Percentiles rank a stretch among this genome's conserved stretches.
phyloP scores from a whole-genome alignment of 1,140 invertebrate genomes.

The Bombus ignitus region DNA sequence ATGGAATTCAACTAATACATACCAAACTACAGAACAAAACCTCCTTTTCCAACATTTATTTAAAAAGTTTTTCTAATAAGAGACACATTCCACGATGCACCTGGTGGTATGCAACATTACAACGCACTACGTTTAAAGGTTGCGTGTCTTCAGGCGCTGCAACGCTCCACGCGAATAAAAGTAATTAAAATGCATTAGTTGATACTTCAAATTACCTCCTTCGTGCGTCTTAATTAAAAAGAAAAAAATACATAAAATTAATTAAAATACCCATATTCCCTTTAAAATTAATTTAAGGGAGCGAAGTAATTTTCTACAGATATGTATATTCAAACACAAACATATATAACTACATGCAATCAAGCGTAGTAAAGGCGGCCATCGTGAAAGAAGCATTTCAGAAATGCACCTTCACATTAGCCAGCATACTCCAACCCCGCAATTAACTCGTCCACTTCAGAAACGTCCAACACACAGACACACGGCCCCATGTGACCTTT shows the following conservation, averaged over 20 bases:
- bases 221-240: neutral
- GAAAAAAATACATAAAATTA: neutral
- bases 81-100: neutral
- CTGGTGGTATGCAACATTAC: neutral
- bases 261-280: neutral
- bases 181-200: neutral
- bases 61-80: neutral
- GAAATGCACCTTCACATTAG: constrained; percentile 16
- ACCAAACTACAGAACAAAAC: no score
- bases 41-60: neutral
- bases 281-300: no score
- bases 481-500: neutral
- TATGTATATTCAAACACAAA: neutral
- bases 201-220: neutral
- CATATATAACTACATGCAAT: neutral
- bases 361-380: neutral
- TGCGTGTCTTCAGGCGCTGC: constrained; percentile 9
- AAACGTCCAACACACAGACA: constrained; percentile 8
- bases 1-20: no score
- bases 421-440: neutral
- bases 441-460: constrained; percentile 28
- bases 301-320: neutral
- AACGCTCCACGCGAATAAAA: neutral
- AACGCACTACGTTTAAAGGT: neutral
- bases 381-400: constrained; percentile 13